Conservation (phyloP, 2,113 vertebrate species). For the Myanophis thanlyinensis region DNA sequence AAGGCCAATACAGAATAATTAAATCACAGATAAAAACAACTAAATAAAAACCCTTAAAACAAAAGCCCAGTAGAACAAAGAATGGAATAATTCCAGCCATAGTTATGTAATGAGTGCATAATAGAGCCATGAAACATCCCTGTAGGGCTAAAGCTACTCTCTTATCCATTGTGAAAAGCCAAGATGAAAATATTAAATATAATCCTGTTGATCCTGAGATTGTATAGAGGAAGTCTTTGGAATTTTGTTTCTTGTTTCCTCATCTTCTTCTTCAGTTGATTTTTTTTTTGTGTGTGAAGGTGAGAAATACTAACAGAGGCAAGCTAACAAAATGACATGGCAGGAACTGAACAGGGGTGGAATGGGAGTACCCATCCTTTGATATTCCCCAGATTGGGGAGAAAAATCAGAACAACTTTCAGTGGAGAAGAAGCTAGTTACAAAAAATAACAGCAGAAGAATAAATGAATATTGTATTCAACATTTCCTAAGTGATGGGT, state of each 20-base stretch:
- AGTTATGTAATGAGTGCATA: neutral
- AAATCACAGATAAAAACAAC: neutral
- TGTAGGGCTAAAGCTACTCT: neutral
- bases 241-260: neutral
- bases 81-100: neutral
- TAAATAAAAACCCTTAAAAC: neutral
- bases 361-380: neutral
- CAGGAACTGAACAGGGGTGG: neutral
- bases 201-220: neutral
- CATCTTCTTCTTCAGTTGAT: neutral
- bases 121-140: neutral
- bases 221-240: neutral
- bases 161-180: neutral
- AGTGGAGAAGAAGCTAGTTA: neutral
- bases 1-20: neutral
- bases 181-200: neutral
- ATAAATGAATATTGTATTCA: neutral
- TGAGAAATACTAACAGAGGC: neutral
- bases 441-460: neutral
- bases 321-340: neutral
- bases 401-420: neutral
- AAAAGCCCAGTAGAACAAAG: neutral
- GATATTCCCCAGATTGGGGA: neutral
- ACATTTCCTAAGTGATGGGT: neutral
- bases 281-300: neutral